These are phyloP conservation scores for Brachionus rotundiformis DNA, from an alignment of 1,140 invertebrate species.

Conservation along the genomic window DNA sequence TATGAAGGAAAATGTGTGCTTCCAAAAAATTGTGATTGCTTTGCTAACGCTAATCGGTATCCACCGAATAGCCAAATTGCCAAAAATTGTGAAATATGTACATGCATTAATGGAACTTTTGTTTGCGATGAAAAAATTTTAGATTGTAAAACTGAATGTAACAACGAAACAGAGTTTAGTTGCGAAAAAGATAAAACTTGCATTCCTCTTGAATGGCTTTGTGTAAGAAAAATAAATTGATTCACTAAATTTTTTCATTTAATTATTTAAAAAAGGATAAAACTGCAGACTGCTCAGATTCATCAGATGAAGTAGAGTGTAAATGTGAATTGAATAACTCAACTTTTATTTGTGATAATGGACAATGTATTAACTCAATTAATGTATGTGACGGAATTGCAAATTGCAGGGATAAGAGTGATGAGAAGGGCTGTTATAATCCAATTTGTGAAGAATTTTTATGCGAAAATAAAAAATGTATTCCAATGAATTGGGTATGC, in stretches of 20 bases:
- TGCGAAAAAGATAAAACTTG: not conserved
- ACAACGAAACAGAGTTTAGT: not conserved
- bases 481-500: conserved; percentile 18
- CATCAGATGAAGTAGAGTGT: conserved; percentile 69
- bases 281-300: conserved; percentile 71
- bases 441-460: conserved; percentile 42
- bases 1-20: conserved; percentile 75
- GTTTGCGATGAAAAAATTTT: conserved; percentile 5
- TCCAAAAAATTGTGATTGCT: conserved; percentile 74
- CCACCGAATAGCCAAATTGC: conserved; percentile 56
- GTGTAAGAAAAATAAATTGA: conserved; percentile 56
- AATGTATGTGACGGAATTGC: conserved; percentile 50
- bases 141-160: conserved; percentile 24
- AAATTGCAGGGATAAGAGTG: conserved; percentile 51
- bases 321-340: conserved; percentile 53
- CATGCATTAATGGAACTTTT: conserved; percentile 38
- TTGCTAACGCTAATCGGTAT: conserved; percentile 72
- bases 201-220: conserved; percentile 66
- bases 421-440: conserved; percentile 43
- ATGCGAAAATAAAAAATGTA: conserved; percentile 41
- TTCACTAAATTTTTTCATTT: not conserved
- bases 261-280: too few relatives aligned
- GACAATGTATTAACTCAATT: conserved; percentile 49
- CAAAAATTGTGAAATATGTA: conserved; percentile 54
- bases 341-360: conserved; percentile 52